Evolutionary conservation across 2,797 vertebrate species (phyloP), one percentile per base, ranked within the genome.

Genomic region (Brotula barbata): DNA sequence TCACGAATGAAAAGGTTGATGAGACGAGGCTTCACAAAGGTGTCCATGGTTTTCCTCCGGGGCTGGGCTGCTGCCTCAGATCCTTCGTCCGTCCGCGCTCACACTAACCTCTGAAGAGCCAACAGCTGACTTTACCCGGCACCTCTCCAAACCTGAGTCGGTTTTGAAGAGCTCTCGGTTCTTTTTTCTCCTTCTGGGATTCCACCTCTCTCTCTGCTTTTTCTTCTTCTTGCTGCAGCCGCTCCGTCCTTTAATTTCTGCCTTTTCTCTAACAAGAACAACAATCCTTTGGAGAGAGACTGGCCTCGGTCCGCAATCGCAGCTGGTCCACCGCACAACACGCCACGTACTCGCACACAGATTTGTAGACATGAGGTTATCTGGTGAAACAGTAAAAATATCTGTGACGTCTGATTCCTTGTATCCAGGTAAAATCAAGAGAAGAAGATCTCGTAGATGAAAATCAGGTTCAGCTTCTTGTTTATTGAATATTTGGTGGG

Each of bases 51-150:
- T 50, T 3, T 7, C 19, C n/a, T 13, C 0, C 28, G 22, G 44
- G 46, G 25, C 25, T 7, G 21, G 45, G n/a, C 57, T 40, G 41
- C 68, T 11, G 36, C 28, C 55, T 47, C 43, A n/a, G 44, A 25
- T 34, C 14, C 8, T 28, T 8, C 25, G 4, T 28, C 25, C 8
- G 25, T 28, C 25, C 25, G 4, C 8, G 25, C 25, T 33, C 28
- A 10, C 50, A 62, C 70, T 83, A 85, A 85, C 77, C 39, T 46
- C 63, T 49, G 22, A 49, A 45, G 74, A 33, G 81, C 75, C 76
- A 66, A 77, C 54, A 64, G 57, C 45, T 42, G 34, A 43, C 28
- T 59, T 50, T 2, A 68, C 40, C 44, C 3, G 46, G 40, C 52
- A 16, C 48, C 60, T 40, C 49, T 83, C 25, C 60, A 72, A 53